These are phyloP conservation scores for Haliclystus octoradiatus DNA, from an alignment of 30 jellyfish, hydroid and myxozoan genomes.

Conservation along the genomic window DNA sequence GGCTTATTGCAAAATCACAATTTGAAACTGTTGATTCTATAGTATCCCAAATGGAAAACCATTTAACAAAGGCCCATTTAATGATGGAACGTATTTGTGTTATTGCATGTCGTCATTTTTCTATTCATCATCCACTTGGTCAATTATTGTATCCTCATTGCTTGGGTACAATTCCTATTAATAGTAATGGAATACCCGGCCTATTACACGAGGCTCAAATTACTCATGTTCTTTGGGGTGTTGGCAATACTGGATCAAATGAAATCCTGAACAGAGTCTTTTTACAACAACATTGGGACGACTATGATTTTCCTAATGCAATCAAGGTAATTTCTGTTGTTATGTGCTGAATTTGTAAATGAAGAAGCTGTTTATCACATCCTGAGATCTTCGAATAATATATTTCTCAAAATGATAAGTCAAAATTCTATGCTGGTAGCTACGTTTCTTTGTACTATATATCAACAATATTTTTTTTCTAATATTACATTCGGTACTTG, in stretches of 20 bases:
- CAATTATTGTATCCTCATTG: neutral
- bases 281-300: neutral
- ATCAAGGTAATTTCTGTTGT: neutral
- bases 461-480: too few species aligned
- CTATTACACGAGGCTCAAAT: neutral
- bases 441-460: too few species aligned
- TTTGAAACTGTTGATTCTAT: neutral
- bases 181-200: neutral
- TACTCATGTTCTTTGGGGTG: neutral
- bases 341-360: too few species aligned
- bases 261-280: neutral
- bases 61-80: neutral
- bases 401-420: too few species aligned
- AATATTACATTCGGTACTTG: too few species aligned
- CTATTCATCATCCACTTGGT: neutral
- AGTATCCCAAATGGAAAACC: neutral
- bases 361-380: too few species aligned
- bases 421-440: too few species aligned
- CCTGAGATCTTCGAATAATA: too few species aligned
- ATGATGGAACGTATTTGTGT: neutral
- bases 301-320: neutral
- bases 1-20: neutral
- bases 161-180: neutral
- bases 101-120: neutral
- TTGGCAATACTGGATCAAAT: neutral